Conservation (phyloP, 35 echinoderm and acorn worm genomes). For the Heliocidaris erythrogramma region DNA sequence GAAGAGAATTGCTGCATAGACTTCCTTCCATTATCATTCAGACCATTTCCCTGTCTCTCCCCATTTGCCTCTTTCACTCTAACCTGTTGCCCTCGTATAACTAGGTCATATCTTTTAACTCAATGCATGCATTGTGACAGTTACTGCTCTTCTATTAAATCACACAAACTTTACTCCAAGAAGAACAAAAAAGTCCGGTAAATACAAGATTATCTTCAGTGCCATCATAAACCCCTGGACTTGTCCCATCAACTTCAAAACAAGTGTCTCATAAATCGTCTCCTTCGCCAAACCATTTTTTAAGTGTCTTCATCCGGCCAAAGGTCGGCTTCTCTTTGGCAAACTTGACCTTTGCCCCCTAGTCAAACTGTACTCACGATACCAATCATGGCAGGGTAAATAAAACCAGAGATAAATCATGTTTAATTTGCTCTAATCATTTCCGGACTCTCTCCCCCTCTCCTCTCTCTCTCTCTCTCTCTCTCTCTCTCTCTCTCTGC, state of each 20-base stretch:
- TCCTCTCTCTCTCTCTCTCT: background rate
- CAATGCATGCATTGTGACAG: background rate
- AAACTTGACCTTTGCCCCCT: conserved; percentile 7
- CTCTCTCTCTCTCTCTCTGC: background rate
- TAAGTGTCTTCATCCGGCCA: conserved; percentile 22
- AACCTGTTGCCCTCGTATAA: background rate
- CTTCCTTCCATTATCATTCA: background rate
- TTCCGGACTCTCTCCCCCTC: background rate
- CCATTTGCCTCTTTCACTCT: background rate
- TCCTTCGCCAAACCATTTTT: background rate
- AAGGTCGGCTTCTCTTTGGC: conserved; percentile 32
- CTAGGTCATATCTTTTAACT: background rate
- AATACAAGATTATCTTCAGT: background rate
- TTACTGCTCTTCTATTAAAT: background rate
- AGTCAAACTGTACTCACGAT: background rate
- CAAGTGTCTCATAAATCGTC: conserved; percentile 16
- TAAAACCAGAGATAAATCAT: conserved; percentile 40
- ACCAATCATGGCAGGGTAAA: conserved; percentile 17
- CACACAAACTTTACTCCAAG: background rate
- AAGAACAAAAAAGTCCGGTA: background rate
- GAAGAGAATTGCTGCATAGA: background rate
- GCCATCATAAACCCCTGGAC: background rate
- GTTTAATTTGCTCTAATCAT: conserved; percentile 38
- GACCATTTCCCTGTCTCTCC: background rate
- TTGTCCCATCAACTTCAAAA: conserved; percentile 9